Evolutionary conservation across 2,113 vertebrate species (phyloP), one percentile per base, ranked within the genome.

Genomic region (Arvicanthis niloticus): DNA sequence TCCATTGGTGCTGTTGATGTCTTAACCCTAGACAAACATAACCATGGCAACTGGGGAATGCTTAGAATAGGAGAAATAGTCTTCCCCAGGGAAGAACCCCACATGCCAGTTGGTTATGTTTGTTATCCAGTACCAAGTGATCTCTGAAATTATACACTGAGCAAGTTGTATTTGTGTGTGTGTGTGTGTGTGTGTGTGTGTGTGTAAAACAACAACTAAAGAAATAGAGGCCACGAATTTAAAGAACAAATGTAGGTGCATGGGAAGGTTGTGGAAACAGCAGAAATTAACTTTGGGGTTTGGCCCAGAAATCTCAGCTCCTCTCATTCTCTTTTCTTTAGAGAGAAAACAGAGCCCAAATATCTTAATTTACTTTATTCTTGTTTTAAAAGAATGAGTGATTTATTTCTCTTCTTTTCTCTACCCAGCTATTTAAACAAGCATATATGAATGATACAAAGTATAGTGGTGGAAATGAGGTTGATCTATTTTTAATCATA

Each of bases 351-450:
- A 85, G 51, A 92, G 31, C 24, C 26, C 45, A 22, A 62, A 24
- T 80, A 77, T 81, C 89, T 86, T 53, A 91, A 78, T 94, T 21
- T 56, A 88, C 73, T 94, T 75, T 70, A 80, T 86, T 67, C 7
- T 90, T 89, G 26, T 15, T 94, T 89, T 84, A 65, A 85, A 95
- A 82, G 72, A 90, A 92, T 67, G 7, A 92, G 34, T 67, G 10
- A 58, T 21, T 7, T 87, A 56, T 48, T 76, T 90, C 8, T 92
- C 11, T 94, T n/a, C 37, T 78, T 82, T 81, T 92, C 56, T 26
- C 26, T 90, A 10, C 16, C 10, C 88, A 67, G 29, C 29, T 73
- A 37, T 78, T 96, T 91, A 89, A 94, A 84, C 40, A 72, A 53
- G 31, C 19, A 86, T 93, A 76, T 85, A 70, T 91, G 6, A 65